Evolutionary conservation across 1,140 invertebrate genomes (phyloP).

Genomic region (Odontomachus brunneus): DNA sequence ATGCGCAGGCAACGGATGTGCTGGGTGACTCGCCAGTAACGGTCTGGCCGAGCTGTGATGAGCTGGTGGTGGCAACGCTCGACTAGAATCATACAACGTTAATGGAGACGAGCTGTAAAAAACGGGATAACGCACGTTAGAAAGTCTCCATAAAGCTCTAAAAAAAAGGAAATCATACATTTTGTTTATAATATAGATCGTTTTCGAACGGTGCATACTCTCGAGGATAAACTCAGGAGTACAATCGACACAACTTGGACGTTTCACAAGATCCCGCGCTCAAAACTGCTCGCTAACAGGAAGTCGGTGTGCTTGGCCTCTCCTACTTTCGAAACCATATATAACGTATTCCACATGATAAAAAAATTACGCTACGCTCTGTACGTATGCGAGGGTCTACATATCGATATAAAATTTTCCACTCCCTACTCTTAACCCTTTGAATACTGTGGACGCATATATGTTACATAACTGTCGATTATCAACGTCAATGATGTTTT

Average conservation of each 20-base stretch:
- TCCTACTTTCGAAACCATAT: too few species aligned
- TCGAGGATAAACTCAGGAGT: conserved; percentile 3
- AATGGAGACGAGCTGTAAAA: conserved; percentile 85
- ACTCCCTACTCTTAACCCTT: too few species aligned
- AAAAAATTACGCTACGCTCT: too few species aligned
- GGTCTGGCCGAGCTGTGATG: conserved; percentile 94
- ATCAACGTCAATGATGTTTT: too few species aligned
- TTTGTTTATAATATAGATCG: conserved; percentile 64
- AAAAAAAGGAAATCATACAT: conserved; percentile 67
- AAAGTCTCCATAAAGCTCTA: conserved; percentile 69
- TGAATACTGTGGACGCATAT: too few species aligned
- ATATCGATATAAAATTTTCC: too few species aligned
- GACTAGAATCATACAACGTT: conserved; percentile 87
- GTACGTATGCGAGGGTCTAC: too few species aligned
- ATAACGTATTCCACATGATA: too few species aligned
- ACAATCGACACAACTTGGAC: neutral
- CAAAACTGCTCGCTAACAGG: too few species aligned
- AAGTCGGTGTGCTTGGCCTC: too few species aligned
- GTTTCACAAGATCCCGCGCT: neutral
- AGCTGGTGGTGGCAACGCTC: conserved; percentile 92
- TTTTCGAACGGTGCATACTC: conserved; percentile 22
- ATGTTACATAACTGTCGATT: too few species aligned
- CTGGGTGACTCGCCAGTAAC: conserved; percentile 89
- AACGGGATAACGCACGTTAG: conserved; percentile 80
- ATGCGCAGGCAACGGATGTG: conserved; percentile 94